A percentile compares a stretch with the other conserved stretches of the same genome.
phyloP scores from a whole-genome alignment of 2,113 vertebrate species.

The Kobus ellipsiprymnus region DNA sequence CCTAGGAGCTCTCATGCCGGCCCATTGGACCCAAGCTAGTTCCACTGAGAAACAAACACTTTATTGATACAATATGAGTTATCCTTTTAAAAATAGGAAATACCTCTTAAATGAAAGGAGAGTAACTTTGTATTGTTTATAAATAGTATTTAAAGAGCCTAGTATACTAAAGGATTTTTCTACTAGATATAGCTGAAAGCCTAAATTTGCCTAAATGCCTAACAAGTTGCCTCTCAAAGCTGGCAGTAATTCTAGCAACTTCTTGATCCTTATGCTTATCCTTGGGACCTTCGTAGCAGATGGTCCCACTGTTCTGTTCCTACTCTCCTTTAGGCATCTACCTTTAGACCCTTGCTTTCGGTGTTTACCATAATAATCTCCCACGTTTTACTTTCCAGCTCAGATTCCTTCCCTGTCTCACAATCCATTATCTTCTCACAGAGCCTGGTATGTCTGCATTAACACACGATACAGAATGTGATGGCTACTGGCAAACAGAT shows the following conservation, averaged over 20 bases:
- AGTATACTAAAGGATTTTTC: background rate
- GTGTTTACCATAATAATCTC: background rate
- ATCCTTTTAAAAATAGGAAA: background rate
- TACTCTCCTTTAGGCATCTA: background rate
- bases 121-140: background rate
- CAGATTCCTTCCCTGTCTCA: background rate
- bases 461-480: background rate
- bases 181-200: background rate
- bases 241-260: background rate
- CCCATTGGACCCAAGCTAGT: background rate
- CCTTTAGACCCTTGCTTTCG: background rate
- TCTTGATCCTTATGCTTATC: background rate
- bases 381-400: background rate
- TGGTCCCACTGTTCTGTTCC: background rate
- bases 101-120: background rate
- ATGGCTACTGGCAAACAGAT: background rate
- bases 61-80: slow-evolving; percentile 3
- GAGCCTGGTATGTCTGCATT: background rate
- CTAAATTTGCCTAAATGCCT: background rate
- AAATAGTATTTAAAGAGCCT: background rate
- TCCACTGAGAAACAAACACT: background rate
- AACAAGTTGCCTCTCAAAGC: background rate
- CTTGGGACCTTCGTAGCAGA: background rate
- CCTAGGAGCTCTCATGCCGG: background rate
- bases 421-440: background rate